Evolutionary conservation across 2,888 invertebrate genomes (phyloP).

Genomic region (Atherix ibis): DNA sequence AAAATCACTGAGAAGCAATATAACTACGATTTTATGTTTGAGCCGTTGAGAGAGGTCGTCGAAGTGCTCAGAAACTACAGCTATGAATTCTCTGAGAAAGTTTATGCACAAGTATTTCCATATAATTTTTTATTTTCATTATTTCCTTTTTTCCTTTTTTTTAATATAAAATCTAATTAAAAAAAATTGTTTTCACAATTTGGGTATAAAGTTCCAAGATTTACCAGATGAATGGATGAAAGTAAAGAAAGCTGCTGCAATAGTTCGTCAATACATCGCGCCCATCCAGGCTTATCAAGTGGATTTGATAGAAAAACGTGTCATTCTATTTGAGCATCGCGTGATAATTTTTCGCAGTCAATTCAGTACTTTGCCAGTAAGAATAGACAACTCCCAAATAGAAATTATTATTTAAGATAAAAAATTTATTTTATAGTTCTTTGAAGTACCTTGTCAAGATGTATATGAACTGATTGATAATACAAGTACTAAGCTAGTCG

Average conservation of each 20-base stretch:
- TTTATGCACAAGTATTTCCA: slow-evolving; percentile 55
- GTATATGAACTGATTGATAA: slow-evolving; percentile 55
- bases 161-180: not conserved
- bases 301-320: slow-evolving; percentile 67
- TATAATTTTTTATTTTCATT: not conserved
- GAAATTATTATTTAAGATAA: too few relatives aligned
- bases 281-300: slow-evolving; percentile 83
- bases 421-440: slow-evolving; percentile 31
- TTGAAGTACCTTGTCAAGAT: slow-evolving; percentile 45
- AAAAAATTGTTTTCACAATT: too few relatives aligned
- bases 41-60: slow-evolving; percentile 72
- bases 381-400: too few relatives aligned
- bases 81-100: slow-evolving; percentile 71
- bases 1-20: slow-evolving; percentile 61
- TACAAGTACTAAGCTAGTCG: slow-evolving; percentile 45
- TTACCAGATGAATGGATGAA: slow-evolving; percentile 79
- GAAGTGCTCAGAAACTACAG: slow-evolving; percentile 69
- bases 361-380: slow-evolving; percentile 40
- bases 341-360: slow-evolving; percentile 60
- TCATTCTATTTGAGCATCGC: slow-evolving; percentile 62
- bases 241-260: slow-evolving; percentile 66
- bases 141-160: too few relatives aligned
- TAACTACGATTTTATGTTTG: slow-evolving; percentile 77
- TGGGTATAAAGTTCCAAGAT: slow-evolving; percentile 40
- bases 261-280: slow-evolving; percentile 70